A percentile compares a stretch with the other conserved stretches of the same genome.
phyloP scores from a whole-genome alignment of 2,797 vertebrate species.

The Urophycis tenuis region DNA sequence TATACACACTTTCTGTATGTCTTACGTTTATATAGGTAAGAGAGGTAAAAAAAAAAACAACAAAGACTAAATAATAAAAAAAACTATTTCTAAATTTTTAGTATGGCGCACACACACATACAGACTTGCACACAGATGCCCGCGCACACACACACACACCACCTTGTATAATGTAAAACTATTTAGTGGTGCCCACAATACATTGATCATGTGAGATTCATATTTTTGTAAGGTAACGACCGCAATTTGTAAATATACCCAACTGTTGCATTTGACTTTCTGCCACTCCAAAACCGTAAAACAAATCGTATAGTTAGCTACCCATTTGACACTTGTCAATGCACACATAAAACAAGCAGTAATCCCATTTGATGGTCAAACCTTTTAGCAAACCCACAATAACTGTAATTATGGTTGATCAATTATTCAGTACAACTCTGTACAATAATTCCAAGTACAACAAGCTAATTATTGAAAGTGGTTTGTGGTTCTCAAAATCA shows the following conservation, averaged over 20 bases:
- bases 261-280: constrained; percentile 9
- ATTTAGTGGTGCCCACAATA: constrained; percentile 28
- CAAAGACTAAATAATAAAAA: neutral
- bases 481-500: neutral
- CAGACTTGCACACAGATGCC: constrained; percentile 35
- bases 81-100: neutral
- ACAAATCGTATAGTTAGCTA: neutral
- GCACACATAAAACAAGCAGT: neutral
- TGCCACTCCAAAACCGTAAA: neutral
- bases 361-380: neutral
- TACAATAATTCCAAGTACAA: neutral
- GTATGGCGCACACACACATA: neutral
- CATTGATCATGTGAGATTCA: constrained; percentile 3
- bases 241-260: constrained; percentile 3
- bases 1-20: neutral
- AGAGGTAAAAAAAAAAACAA: neutral
- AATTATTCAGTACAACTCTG: neutral
- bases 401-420: neutral
- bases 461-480: neutral
- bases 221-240: neutral
- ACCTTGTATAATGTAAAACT: neutral
- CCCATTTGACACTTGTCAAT: neutral
- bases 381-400: neutral
- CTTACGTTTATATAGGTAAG: neutral
- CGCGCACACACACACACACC: constrained; percentile 26